Base-by-base conservation (phyloP, 1,140 invertebrate species). In the Plodia interpunctella region DNA sequence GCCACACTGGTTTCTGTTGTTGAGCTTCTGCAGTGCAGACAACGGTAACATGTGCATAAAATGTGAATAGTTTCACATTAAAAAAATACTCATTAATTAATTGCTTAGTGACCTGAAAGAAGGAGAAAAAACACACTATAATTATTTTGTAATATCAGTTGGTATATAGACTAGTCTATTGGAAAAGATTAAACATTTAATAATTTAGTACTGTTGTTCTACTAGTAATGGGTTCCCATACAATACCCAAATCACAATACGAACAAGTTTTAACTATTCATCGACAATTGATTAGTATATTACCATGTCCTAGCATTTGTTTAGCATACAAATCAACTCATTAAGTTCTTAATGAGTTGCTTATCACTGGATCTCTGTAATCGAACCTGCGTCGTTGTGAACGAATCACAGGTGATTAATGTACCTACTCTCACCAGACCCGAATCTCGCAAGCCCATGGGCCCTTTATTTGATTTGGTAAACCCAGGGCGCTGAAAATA, bases 301-400 rank as follows among this genome's bases (percentile, higher is more conserved):
- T 3, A 25, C 2, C 6, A 6, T 25, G 38, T 44, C 38, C 38
- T 44, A 44, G 38, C 38, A 44, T 44, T 44, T 44, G 38, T 44
- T 44, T 44, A 44, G 38, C 38, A 44, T 44, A 44, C 38, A 44
- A 44, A 44, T 44, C 38, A 44, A 44, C 38, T 44, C 38, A 44
- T 44, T 44, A 44, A 44, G 13, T 17, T 17, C n/a, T 17, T 15
- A 44, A 44, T 44, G 13, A 44, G 13, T n/a, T 17, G 38, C 38
- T 44, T 44, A 44, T 44, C 38, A 44, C 13, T 2, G 38, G 38
- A 44, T 44, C 38, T 15, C 13, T 15, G 38, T 15, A 44, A 44
- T 44, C 15, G 38, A 44, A 44, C 38, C 38, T 44, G 38, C 15
- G 5, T 44, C 8, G 38, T 44, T 44, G 38, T 44, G 38, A 44